Conservation (phyloP, 1,140 invertebrate species). For the Potamilus streckersoni region DNA sequence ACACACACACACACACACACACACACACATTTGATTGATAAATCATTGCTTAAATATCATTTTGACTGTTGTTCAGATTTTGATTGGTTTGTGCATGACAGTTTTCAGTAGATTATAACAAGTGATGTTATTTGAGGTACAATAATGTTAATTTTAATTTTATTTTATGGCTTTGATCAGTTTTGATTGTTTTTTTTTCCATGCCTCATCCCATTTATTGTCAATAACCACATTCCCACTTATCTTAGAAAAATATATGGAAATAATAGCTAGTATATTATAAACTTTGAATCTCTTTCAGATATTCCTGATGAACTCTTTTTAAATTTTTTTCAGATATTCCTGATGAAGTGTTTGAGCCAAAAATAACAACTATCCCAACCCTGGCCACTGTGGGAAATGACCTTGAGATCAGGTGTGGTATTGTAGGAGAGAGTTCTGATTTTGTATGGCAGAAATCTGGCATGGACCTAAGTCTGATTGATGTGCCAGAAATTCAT, state of each 20-base stretch:
- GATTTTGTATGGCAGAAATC: conserved; percentile 82
- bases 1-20: no score
- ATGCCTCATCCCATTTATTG: background rate
- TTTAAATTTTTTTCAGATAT: conserved; percentile 72
- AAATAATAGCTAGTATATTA: background rate
- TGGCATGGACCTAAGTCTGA: conserved; percentile 72
- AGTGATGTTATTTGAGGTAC: no score
- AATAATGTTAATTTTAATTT: background rate
- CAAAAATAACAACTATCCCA: conserved; percentile 78
- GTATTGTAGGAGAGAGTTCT: conserved; percentile 72
- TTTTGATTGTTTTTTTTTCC: background rate
- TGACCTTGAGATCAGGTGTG: conserved; percentile 85
- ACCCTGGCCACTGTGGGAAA: conserved; percentile 79
- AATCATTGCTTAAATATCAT: no score
- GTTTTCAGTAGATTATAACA: no score
- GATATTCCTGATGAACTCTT: background rate
- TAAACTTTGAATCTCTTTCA: background rate
- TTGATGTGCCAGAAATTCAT: conserved; percentile 40
- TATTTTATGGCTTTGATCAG: background rate
- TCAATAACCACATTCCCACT: background rate
- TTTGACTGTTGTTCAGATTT: no score
- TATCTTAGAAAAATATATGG: background rate
- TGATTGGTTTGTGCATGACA: no score
- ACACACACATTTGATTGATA: no score
- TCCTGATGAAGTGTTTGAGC: conserved; percentile 80